Percentiles rank a stretch among this genome's conserved stretches.
Conservation (phyloP, 2,113 vertebrate species). For the Antigone vipio region DNA sequence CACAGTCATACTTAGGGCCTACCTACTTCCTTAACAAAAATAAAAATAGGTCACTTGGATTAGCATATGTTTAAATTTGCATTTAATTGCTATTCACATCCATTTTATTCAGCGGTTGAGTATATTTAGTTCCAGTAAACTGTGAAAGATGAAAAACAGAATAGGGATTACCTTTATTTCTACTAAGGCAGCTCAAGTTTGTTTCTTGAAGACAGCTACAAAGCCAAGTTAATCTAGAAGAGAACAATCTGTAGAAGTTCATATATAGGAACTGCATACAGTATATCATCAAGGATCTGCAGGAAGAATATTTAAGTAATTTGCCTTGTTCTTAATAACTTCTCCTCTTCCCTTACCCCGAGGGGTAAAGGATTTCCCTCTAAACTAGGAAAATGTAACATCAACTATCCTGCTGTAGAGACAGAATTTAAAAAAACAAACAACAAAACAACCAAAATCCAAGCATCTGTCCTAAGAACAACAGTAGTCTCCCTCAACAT, state of each 20-base stretch:
- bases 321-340: slow-evolving; percentile 8
- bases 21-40: background rate
- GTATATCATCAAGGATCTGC: background rate
- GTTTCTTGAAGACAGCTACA: slow-evolving; percentile 57
- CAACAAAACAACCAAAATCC: background rate
- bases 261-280: background rate
- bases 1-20: background rate
- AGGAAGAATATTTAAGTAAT: background rate
- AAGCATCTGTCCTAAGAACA: background rate
- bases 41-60: slow-evolving; percentile 50
- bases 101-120: slow-evolving; percentile 59
- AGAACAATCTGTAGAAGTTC: slow-evolving; percentile 21
- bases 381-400: background rate
- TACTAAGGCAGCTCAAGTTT: slow-evolving; percentile 67
- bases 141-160: slow-evolving; percentile 71
- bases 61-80: slow-evolving; percentile 67
- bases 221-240: slow-evolving; percentile 51
- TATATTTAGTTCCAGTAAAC: slow-evolving; percentile 66
- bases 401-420: background rate
- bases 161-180: slow-evolving; percentile 59
- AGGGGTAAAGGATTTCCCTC: background rate
- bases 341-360: slow-evolving; percentile 12
- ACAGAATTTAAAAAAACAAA: background rate
- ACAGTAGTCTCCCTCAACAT: background rate
- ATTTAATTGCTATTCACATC: slow-evolving; percentile 77